Conservation (phyloP, 2,888 invertebrate species). For the Lymantria monacha region DNA sequence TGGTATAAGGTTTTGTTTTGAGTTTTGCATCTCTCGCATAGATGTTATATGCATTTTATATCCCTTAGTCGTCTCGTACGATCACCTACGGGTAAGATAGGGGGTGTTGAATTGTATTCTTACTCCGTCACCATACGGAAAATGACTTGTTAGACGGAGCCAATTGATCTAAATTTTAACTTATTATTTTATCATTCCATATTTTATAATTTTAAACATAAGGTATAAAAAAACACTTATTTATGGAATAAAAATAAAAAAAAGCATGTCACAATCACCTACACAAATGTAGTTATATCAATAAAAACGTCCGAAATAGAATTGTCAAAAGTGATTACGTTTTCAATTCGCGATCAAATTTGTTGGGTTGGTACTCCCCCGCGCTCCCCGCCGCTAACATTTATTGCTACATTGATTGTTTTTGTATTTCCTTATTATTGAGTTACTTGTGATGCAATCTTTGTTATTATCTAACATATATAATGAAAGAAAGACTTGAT, state of each 20-base stretch:
- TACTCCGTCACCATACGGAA: too few species aligned
- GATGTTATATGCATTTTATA: too few species aligned
- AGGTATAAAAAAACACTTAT: too few species aligned
- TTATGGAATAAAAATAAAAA: too few species aligned
- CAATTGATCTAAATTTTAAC: neutral
- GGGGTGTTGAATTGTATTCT: too few species aligned
- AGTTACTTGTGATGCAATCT: constrained; percentile 26
- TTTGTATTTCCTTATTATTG: constrained; percentile 40
- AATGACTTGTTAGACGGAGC: constrained; percentile 5
- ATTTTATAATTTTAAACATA: too few species aligned
- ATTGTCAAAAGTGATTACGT: constrained; percentile 73
- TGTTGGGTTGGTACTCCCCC: constrained; percentile 59
- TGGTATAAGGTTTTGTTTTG: too few species aligned
- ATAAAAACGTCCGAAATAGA: constrained; percentile 61
- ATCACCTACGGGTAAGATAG: too few species aligned
- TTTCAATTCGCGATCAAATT: constrained; percentile 73
- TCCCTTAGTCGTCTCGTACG: too few species aligned
- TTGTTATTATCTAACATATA: neutral
- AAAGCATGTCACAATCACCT: constrained; percentile 42
- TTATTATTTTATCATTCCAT: too few species aligned
- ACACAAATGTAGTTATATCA: constrained; percentile 60
- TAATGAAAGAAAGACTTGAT: too few species aligned
- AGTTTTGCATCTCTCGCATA: too few species aligned
- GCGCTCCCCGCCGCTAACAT: constrained; percentile 38
- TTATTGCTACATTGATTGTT: constrained; percentile 54